Evolutionary conservation across 2,113 vertebrate genomes (phyloP), one percentile per base, ranked within the genome.

Genomic region (Lucifuga dentata): DNA sequence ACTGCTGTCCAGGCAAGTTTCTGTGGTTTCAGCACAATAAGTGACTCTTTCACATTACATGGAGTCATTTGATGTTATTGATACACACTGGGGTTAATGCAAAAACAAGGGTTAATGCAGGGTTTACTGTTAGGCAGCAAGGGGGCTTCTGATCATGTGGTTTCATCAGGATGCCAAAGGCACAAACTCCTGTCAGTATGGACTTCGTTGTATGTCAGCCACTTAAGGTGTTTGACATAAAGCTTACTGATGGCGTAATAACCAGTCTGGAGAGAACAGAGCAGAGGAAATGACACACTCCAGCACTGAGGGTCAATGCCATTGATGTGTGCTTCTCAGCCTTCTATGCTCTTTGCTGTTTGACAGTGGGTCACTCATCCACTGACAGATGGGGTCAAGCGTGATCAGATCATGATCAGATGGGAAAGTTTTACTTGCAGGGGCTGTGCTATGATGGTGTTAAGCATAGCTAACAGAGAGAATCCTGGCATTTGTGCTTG

Each of bases 321-420:
- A 53, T 36, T 62, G 21, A 41, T 38, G 15, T 50, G 38, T 36
- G 63, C 36, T 23, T 63, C 35, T 20, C 38, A 51, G 66, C 53
- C 29, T 16, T 40, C 8, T 26, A 39, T 29, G 57, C 23, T 48
- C 17, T 50, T 40, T 44, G 19, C n/a, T 44, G 23, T 61, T 33
- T 59, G 71, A 73, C 70, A 81, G n/a, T n/a, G n/a, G 41, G 38
- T 76, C 50, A 57, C 63, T 75, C 66, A 20, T 57, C 78, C 39
- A 60, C 46, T 24, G 57, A 33, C 46, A 64, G 62, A 38, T 59
- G 48, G 11, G 58, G 49, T 51, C 32, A 26, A 33, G 2, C n/a
- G n/a, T n/a, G n/a, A n/a, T n/a, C n/a, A n/a, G n/a, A n/a, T n/a
- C 49, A 32, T 38, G 48, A 57, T 62, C 46, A 39, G 46, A 38